phyloP scores from a whole-genome alignment of 2,888 invertebrate genomes.

The Xestia rhomboidea region DNA sequence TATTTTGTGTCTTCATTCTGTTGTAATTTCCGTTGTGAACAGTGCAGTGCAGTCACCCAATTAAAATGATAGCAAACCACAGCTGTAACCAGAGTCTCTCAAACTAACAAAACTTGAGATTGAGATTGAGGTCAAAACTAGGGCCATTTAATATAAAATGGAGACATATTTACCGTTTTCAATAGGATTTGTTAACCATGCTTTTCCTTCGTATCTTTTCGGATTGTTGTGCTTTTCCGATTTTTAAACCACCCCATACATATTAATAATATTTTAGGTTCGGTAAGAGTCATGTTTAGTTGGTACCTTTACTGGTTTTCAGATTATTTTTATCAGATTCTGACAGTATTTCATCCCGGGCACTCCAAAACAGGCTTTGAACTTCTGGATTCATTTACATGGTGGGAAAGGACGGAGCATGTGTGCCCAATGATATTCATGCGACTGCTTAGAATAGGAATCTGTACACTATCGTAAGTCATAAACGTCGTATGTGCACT shows the following conservation, averaged over 20 bases:
- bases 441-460: slow-evolving; percentile 55
- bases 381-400: slow-evolving; percentile 29
- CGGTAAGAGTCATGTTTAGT: neutral
- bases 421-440: slow-evolving; percentile 58
- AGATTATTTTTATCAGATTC: neutral
- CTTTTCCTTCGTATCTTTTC: neutral
- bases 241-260: neutral
- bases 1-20: neutral
- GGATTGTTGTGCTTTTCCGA: neutral
- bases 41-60: neutral
- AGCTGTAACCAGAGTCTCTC: too few relatives aligned
- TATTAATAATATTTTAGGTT: neutral
- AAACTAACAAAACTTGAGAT: neutral
- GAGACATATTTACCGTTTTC: neutral
- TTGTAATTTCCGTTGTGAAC: neutral
- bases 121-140: too few relatives aligned
- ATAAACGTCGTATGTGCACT: slow-evolving; percentile 24
- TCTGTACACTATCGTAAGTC: slow-evolving; percentile 39
- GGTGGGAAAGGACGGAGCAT: slow-evolving; percentile 28
- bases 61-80: too few relatives aligned
- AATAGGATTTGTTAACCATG: neutral
- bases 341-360: neutral
- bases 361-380: neutral
- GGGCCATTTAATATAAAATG: too few relatives aligned
- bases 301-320: neutral